phyloP scores from a whole-genome alignment of 2,888 invertebrate species.

The Pegoplata infirma region DNA sequence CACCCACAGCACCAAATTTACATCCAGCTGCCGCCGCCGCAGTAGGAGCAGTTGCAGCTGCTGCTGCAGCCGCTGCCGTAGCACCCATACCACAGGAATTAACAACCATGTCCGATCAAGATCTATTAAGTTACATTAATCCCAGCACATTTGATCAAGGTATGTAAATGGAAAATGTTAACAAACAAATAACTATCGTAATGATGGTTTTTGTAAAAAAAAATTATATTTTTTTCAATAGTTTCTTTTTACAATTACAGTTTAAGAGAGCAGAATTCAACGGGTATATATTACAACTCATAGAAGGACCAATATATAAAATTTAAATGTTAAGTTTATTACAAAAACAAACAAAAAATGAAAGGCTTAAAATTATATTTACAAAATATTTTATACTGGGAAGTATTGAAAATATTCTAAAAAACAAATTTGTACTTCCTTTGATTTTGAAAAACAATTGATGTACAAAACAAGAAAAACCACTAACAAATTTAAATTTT shows the following conservation, averaged over 20 bases:
- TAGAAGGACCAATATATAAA: constrained; percentile 7
- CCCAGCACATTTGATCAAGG: constrained; percentile 93
- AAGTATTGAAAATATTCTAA: background rate
- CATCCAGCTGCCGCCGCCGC: constrained; percentile 60
- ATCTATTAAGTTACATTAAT: constrained; percentile 92
- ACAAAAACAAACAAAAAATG: too few relatives aligned
- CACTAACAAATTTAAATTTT: constrained; percentile 10
- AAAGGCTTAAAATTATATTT: background rate
- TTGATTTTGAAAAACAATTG: background rate
- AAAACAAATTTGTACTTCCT: background rate
- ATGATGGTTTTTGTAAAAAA: background rate
- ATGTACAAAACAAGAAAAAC: too few relatives aligned
- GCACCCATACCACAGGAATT: constrained; percentile 85
- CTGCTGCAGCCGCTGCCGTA: constrained; percentile 75
- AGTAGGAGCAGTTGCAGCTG: constrained; percentile 69
- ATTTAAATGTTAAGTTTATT: background rate
- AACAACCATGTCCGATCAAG: constrained; percentile 91
- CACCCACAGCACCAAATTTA: constrained; percentile 63
- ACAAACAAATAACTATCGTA: background rate
- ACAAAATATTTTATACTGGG: background rate
- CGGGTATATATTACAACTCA: constrained; percentile 14
- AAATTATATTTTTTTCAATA: constrained; percentile 8
- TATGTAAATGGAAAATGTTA: constrained; percentile 76
- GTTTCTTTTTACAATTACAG: constrained; percentile 39
- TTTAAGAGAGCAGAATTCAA: constrained; percentile 24